Evolutionary conservation across 2,888 invertebrate species (phyloP), one percentile per base, ranked within the genome.

Genomic region (Philereme transversata): DNA sequence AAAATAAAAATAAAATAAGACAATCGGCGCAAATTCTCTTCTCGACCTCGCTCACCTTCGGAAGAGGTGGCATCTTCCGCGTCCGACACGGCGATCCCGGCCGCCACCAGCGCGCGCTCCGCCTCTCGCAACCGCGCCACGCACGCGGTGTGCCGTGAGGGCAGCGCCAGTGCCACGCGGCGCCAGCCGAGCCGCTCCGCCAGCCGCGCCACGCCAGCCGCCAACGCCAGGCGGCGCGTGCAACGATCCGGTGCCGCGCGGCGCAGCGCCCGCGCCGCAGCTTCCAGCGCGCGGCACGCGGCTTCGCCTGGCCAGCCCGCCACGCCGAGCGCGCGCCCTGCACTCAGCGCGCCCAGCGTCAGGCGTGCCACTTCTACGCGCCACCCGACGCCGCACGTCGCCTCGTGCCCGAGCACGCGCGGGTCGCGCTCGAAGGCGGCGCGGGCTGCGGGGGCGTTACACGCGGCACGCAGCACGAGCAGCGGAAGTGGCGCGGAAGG

Each of bases 401-500:
- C 60, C 67, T 69, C 57, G 68, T 77, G 76, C 51, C 69, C 70
- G 62, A 83, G 80, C 72, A 86, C 81, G 44, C 82, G 81, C 70
- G 78, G 72, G 84, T 79, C 44, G 11, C 56, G 54, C 64, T 67
- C 56, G 67, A 78, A 77, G 56, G 70, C 75, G 64, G 54, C 69
- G 57, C 53, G 69, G 59, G 69, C 54, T 57, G 74, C 66, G 69
- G 67, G 55, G 38, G 36, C 50, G 50, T 10, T 56, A 77, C 79
- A 86, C 62, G 79, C 87, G 65, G 77, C 77, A 66, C 83, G 84
- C 75, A 82, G 80, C 74, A 86, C 83, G 51, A 83, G 81, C 74
- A 83, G 81, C 68, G 71, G 74, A 72, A 74, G 77, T 74, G 76
- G 75, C 69, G 74, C 68, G 69, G 70, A 62, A 60, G 71, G 51